Base-by-base conservation (phyloP, 2,888 invertebrate genomes). In the Branchellion lobata region DNA sequence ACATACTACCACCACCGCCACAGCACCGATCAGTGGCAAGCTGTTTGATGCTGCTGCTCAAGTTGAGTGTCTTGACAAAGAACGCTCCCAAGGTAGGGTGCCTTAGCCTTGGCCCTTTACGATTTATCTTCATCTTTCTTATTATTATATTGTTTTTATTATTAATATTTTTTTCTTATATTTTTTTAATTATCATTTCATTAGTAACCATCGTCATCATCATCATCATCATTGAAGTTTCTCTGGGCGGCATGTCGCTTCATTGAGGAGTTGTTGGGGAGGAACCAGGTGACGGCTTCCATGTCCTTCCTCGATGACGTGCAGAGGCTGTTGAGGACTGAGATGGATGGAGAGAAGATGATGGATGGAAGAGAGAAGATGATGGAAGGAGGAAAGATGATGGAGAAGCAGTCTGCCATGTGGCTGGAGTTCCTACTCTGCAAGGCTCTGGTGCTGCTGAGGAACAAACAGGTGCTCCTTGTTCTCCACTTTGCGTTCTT, bases 391-490 rank as follows among this genome's bases (percentile, higher is more conserved):
- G 61, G 5, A 5, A n/a, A n/a, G 5, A 8, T 57, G 61, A 8
- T 5, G 61, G 61, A 57, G 61, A 8, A n/a, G 61, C 3, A 24
- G 5, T 5, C 61, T 3, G 61, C n/a, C 21, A 5, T 5, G 8
- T 57, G 61, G 61, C n/a, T 57, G 61, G n/a, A n/a, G 8, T 57
- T 57, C 21, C 24, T 18, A n/a, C n/a, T 57, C 3, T 57, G 61
- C n/a, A 57, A 57, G n/a, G 5, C 11, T 57, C 14, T 18, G 5
- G 61, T 57, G 14, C n/a, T 57, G 3, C 61, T 57, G n/a, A 5
- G 61, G 21, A 57, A 57, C 21, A 57, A 57, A 3, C 61, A 57
- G n/a, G 61, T 57, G n/a, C n/a, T n/a, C n/a, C n/a, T n/a, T n/a
- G n/a, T n/a, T n/a, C n/a, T n/a, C n/a, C n/a, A n/a, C n/a, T n/a